Percentiles rank a stretch among this genome's conserved stretches.
These are phyloP conservation scores for Acleris holmiana DNA, from an alignment of 2,888 invertebrate species.

Conservation along the genomic window DNA sequence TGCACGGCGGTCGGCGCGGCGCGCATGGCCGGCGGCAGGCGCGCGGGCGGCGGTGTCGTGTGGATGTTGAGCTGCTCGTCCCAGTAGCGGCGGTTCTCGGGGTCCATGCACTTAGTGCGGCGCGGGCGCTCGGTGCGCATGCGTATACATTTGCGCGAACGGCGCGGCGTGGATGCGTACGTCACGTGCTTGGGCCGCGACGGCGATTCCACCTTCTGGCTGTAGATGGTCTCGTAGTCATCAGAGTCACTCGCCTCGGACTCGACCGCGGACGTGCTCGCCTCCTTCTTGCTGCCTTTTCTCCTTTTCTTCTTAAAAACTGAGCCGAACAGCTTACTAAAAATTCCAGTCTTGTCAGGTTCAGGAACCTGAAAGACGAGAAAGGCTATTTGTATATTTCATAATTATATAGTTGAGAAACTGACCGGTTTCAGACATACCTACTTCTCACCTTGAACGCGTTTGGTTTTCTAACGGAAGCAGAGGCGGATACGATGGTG, in stretches of 20 bases:
- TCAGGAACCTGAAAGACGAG: conserved; percentile 2
- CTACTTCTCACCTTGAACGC: conserved; percentile 4
- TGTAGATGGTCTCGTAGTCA: conserved; percentile 64
- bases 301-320: conserved; percentile 45
- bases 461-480: conserved; percentile 22
- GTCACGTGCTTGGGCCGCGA: conserved; percentile 12
- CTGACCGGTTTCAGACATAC: neutral
- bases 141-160: neutral
- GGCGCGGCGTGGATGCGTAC: neutral
- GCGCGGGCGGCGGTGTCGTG: too few relatives aligned
- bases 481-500: conserved; percentile 31
- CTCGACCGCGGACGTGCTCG: conserved; percentile 42
- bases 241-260: conserved; percentile 57
- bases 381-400: neutral
- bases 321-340: conserved; percentile 62
- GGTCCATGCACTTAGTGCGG: conserved; percentile 8
- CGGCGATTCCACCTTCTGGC: conserved; percentile 47
- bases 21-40: too few relatives aligned
- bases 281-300: conserved; percentile 35
- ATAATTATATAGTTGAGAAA: too few relatives aligned
- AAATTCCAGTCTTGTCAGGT: neutral
- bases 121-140: conserved; percentile 16
- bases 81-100: neutral
- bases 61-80: neutral
- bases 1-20: too few relatives aligned